Evolutionary conservation across 1,140 invertebrate species (phyloP).

Genomic region (Chironomus tepperi): DNA sequence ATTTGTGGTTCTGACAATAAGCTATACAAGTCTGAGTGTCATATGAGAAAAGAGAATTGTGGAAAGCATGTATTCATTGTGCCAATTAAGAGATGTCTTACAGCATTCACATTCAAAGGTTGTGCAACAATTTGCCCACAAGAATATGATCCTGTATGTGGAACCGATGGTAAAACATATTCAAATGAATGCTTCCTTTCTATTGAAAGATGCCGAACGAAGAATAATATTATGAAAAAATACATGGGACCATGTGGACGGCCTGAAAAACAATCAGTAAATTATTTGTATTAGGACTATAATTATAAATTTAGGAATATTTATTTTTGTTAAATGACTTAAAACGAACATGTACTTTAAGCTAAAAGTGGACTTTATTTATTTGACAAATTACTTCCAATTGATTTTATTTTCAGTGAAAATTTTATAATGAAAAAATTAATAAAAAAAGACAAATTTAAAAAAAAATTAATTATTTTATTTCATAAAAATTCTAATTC

Average conservation of each 20-base stretch:
- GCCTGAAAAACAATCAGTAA: constrained; percentile 37
- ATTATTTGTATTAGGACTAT: constrained; percentile 34
- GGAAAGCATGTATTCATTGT: constrained; percentile 84
- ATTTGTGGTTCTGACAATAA: constrained; percentile 89
- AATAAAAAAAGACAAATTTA: no score
- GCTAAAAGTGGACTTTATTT: no score
- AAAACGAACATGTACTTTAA: no score
- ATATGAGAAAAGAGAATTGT: constrained; percentile 86
- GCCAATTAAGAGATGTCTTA: constrained; percentile 71
- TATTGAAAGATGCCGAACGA: constrained; percentile 78
- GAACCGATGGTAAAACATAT: constrained; percentile 81
- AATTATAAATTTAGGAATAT: no score
- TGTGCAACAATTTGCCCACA: constrained; percentile 77
- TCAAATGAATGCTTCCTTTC: constrained; percentile 86
- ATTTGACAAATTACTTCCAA: no score
- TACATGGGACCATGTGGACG: constrained; percentile 39
- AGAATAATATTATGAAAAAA: constrained; percentile 39
- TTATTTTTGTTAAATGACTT: no score
- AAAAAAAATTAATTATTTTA: no score
- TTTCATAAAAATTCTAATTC: no score
- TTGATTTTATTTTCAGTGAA: no score
- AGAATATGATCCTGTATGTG: constrained; percentile 83
- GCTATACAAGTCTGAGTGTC: constrained; percentile 78
- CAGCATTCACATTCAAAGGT: constrained; percentile 73
- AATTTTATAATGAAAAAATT: no score